A percentile compares a stretch with the other conserved stretches of the same genome.
phyloP scores from a whole-genome alignment of 1,140 invertebrate species.

The Pentalonia nigronervosa region DNA sequence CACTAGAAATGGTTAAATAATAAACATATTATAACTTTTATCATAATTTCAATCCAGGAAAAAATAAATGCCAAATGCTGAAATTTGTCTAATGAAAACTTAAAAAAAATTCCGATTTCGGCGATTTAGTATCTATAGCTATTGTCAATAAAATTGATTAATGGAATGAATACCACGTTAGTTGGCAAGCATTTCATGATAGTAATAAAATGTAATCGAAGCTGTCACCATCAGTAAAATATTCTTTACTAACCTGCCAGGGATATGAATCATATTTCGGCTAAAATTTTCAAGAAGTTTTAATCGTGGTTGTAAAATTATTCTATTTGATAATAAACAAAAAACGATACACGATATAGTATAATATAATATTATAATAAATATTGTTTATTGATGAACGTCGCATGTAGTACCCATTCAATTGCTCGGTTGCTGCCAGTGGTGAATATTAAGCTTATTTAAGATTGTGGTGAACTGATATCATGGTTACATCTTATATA shows the following conservation, averaged over 20 bases:
- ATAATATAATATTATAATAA: too few species aligned
- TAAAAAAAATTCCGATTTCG: not conserved
- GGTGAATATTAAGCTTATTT: too few species aligned
- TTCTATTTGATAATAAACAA: not conserved
- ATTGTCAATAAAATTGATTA: not conserved
- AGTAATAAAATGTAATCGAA: not conserved
- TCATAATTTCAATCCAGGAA: not conserved
- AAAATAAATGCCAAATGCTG: not conserved
- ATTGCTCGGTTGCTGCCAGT: too few species aligned
- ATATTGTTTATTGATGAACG: too few species aligned
- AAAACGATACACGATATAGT: not conserved
- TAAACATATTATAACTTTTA: not conserved
- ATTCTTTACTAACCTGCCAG: not conserved
- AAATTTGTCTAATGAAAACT: not conserved
- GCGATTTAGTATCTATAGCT: not conserved
- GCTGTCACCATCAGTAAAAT: not conserved
- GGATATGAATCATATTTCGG: not conserved
- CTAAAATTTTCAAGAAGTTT: not conserved
- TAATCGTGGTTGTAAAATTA: not conserved
- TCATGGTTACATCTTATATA: too few species aligned
- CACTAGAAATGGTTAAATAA: not conserved
- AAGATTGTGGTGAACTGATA: too few species aligned
- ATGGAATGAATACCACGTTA: not conserved
- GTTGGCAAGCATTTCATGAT: not conserved
- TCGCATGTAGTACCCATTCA: too few species aligned